These are phyloP conservation scores for Acleris sparsana DNA, from an alignment of 2,888 invertebrate genomes.

Conservation along the genomic window DNA sequence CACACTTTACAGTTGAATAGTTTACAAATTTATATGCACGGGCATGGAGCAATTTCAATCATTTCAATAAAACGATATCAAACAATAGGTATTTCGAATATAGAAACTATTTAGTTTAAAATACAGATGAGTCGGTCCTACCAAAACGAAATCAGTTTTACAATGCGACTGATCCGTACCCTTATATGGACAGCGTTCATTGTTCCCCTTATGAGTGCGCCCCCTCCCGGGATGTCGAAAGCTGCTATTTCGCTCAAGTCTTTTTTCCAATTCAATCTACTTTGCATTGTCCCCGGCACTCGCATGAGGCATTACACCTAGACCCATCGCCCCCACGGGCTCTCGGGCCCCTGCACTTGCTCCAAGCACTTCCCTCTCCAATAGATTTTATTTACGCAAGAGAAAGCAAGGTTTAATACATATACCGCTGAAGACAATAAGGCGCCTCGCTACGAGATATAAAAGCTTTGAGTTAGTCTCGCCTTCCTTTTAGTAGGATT, in stretches of 20 bases:
- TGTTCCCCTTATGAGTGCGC: slow-evolving; percentile 71
- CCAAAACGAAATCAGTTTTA: slow-evolving; percentile 43
- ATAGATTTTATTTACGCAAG: slow-evolving; percentile 83
- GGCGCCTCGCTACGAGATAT: slow-evolving; percentile 79
- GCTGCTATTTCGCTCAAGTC: slow-evolving; percentile 72
- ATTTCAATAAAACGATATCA: too few relatives aligned
- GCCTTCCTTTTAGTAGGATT: slow-evolving; percentile 79
- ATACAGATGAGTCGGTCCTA: slow-evolving; percentile 22
- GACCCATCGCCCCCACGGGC: slow-evolving; percentile 53
- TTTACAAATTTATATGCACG: too few relatives aligned
- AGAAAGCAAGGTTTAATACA: slow-evolving; percentile 82
- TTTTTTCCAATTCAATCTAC: slow-evolving; percentile 83
- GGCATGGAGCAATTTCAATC: too few relatives aligned
- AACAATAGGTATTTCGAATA: too few relatives aligned
- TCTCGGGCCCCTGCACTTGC: slow-evolving; percentile 65
- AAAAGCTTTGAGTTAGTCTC: slow-evolving; percentile 83
- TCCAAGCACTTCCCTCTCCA: slow-evolving; percentile 72
- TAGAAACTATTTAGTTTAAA: neutral
- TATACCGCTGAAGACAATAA: slow-evolving; percentile 82
- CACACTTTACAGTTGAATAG: too few relatives aligned
- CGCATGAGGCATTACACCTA: slow-evolving; percentile 82
- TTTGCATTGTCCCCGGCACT: slow-evolving; percentile 81
- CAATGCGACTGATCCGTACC: slow-evolving; percentile 49
- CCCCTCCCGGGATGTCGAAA: slow-evolving; percentile 70
- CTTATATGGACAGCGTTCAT: slow-evolving; percentile 65